Conservation (phyloP, 1,140 invertebrate genomes). For the Eupeodes corollae region DNA sequence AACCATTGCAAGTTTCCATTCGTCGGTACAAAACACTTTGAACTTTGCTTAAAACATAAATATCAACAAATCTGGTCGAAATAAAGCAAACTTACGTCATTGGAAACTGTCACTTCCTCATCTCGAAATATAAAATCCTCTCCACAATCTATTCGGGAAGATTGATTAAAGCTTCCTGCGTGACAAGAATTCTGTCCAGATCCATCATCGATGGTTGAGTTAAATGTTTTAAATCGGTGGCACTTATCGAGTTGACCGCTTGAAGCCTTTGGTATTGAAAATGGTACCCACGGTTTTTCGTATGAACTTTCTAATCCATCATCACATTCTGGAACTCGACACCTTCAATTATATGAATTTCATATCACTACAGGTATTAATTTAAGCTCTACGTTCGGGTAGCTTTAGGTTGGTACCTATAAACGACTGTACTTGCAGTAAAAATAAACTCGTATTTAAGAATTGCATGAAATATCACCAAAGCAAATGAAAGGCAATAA, state of each 20-base stretch:
- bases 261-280: conserved; percentile 40
- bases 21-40: conserved; percentile 43
- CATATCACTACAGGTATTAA: too few species aligned
- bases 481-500: conserved; percentile 40
- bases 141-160: conserved; percentile 13
- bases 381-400: conserved; percentile 8
- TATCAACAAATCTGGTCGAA: too few species aligned
- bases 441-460: conserved; percentile 46
- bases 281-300: conserved; percentile 42
- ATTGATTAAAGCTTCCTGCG: conserved; percentile 34
- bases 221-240: conserved; percentile 11
- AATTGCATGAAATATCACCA: conserved; percentile 42
- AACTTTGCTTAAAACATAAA: conserved; percentile 39
- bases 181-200: conserved; percentile 25
- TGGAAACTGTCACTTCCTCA: conserved; percentile 26
- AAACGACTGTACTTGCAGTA: conserved; percentile 44
- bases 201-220: neutral
- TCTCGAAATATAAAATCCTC: conserved; percentile 24
- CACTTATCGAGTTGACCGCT: conserved; percentile 41
- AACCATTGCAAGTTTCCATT: conserved; percentile 58
- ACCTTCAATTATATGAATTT: too few species aligned
- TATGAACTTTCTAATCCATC: conserved; percentile 37
- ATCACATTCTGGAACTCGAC: conserved; percentile 53
- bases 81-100: conserved; percentile 18
- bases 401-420: conserved; percentile 41